Base-by-base conservation (phyloP, 2,113 vertebrate genomes). In the Leucosticte australis region DNA sequence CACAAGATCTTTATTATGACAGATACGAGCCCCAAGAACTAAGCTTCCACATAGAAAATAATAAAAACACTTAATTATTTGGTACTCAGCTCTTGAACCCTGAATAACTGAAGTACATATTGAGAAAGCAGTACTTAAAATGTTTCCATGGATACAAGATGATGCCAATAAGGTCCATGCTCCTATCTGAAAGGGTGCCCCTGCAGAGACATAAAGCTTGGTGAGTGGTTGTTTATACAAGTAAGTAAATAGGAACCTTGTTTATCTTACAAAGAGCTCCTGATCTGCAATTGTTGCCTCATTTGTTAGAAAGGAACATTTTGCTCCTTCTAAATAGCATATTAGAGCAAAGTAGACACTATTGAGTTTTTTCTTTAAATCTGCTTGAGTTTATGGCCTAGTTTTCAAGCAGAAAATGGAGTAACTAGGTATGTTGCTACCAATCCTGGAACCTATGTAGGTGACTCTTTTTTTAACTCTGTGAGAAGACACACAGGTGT, bases 111-210 rank as follows among this genome's bases (percentile, higher is more conserved):
- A 98, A 98, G 97, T 96, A 97, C 95, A 98, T 98, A 98, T 97
- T 97, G 96, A 98, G 96, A 98, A 94, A 98, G 95, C 97, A 97
- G 98, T 98, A 98, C 97, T 98, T 98, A 97, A 98, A 97, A 97
- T 59, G 98, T 99, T 99, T 98, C 99, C 99, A 98, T 99, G 98
- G 98, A 97, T 98, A 99, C 98, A 96, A 96, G 97, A 97, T 97
- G 98, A 98, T 98, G 98, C 98, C 97, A 98, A 98, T 98, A 97
- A 97, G 97, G 98, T 97, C 97, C 97, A 95, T 97, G 97, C 98
- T 98, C 98, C 97, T 97, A 98, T 98, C 97, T 98, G 95, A 98
- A 98, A 98, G 96, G 97, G 97, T 98, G 94, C 77, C 97, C 97
- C 97, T 98, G 97, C 70, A 71, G 98, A 97, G 97, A 97, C 96